Conservation (phyloP, 2,113 vertebrate genomes). For the Gulo gulo region DNA sequence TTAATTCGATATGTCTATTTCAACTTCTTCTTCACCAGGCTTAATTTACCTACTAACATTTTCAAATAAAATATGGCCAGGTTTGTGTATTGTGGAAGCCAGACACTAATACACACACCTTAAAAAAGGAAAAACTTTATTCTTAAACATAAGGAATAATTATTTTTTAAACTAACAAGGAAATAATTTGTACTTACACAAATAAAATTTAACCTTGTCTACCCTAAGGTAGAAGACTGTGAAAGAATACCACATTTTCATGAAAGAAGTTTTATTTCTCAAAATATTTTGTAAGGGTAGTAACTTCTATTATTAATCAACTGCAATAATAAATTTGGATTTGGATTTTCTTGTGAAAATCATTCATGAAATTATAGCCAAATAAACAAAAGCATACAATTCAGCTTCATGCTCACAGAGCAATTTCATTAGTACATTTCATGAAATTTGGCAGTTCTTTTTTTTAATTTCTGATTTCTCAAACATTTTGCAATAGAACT, state of each 20-base stretch:
- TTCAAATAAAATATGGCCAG: conserved; percentile 40
- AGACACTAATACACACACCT: background rate
- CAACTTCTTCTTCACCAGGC: background rate
- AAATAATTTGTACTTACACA: conserved; percentile 29
- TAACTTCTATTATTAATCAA: conserved; percentile 35
- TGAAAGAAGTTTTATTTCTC: conserved; percentile 31
- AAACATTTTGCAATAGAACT: conserved; percentile 45
- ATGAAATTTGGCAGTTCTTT: conserved; percentile 56
- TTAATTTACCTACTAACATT: conserved; percentile 33
- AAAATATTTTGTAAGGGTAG: background rate
- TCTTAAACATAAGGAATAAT: conserved; percentile 17
- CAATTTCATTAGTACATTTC: conserved; percentile 73
- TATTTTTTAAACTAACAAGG: conserved; percentile 36
- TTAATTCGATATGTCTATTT: conserved; percentile 5
- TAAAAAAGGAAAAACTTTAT: background rate
- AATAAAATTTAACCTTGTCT: conserved; percentile 17
- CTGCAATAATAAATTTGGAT: conserved; percentile 32
- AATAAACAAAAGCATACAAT: conserved; percentile 75
- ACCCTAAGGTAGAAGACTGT: background rate
- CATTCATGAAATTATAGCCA: conserved; percentile 51
- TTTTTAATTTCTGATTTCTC: conserved; percentile 59
- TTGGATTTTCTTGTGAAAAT: conserved; percentile 54
- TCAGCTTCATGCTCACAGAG: conserved; percentile 66
- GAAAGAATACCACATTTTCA: conserved; percentile 32
- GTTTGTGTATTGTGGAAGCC: background rate